Evolutionary conservation across 1,140 invertebrate genomes (phyloP), one percentile per base, ranked within the genome.

Genomic region (Neodiprion virginianus): DNA sequence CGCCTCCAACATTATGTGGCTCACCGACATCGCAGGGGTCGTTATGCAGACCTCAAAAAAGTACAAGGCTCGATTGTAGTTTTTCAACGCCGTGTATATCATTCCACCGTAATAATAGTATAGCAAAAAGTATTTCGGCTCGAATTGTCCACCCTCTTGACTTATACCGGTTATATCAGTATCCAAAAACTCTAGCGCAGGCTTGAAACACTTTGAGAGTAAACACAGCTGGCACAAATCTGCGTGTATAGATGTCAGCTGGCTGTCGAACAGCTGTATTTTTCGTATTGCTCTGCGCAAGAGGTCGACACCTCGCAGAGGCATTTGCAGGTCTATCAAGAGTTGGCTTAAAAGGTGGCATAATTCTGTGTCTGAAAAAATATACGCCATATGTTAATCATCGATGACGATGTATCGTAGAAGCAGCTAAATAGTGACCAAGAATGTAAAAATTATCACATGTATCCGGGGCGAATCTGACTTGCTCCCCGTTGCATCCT

Each of bases 91-190:
- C 72, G 96, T 93, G 83, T 98, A 98, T 79, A 98, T 97, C 95
- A 99, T 97, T 70, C 97, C 98, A 69, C 97, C 97, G 88, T 99
- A 99, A 87, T 99, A 99, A 85, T 96, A 99, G 86, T 98, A 99
- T 0, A 97, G 89, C 61, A 99, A 89, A 85, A 98, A 98, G 87
- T 97, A 94, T 90, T 97, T 97, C 1, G 95, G 93, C 86, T 98
- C 96, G 90, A 96, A 97, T 77, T 93, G 92, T 71, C 93, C 93
- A 74, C 93, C 93, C 89, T 96, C 95, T 84, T 94, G 91, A 81
- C 94, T 94, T 76, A 99, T 97, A 80, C 96, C 95, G 72, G 95
- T 96, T 50, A 99, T 94, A 89, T 99, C 97, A 47, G 93, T 92
- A 84, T 98, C 94, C 67, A 99, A 89, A 87, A 97, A 96, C 79